Percentiles rank a stretch among this genome's conserved stretches.
Evolutionary conservation across 2,888 invertebrate species (phyloP).

Genomic region (Temnothorax unifasciatus): DNA sequence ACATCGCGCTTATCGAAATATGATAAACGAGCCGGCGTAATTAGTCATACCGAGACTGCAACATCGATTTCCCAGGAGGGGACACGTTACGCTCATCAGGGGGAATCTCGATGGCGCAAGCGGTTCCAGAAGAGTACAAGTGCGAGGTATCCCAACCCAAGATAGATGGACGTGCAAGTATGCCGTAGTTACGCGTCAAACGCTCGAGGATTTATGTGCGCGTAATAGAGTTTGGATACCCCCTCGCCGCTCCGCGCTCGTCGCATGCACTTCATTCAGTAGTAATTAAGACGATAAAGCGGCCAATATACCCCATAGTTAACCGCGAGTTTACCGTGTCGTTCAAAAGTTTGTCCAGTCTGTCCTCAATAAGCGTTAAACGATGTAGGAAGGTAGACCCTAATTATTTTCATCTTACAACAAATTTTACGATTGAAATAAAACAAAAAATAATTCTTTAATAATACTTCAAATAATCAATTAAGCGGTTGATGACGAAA

Average conservation of each 20-base stretch:
- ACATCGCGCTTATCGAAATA: constrained; percentile 33
- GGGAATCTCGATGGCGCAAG: constrained; percentile 62
- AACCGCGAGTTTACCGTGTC: constrained; percentile 13
- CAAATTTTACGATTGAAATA: not conserved
- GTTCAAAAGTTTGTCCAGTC: constrained; percentile 12
- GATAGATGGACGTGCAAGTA: constrained; percentile 75
- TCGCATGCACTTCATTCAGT: constrained; percentile 50
- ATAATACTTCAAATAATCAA: not conserved
- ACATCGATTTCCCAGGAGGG: constrained; percentile 53
- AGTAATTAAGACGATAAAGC: constrained; percentile 54
- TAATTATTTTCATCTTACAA: not conserved
- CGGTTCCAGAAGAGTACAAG: constrained; percentile 69
- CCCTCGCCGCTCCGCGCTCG: constrained; percentile 32
- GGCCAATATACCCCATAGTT: constrained; percentile 27
- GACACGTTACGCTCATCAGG: constrained; percentile 40
- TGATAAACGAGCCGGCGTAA: constrained; percentile 50
- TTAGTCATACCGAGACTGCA: constrained; percentile 54
- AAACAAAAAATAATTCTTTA: not conserved
- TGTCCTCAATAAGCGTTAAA: not conserved
- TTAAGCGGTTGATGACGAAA: not conserved
- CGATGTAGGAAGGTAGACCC: not conserved
- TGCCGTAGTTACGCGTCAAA: constrained; percentile 75
- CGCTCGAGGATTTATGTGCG: constrained; percentile 72
- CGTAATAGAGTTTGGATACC: constrained; percentile 72
- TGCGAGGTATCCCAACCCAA: constrained; percentile 70